Percentiles rank a stretch among this genome's conserved stretches.
Conservation (phyloP, 2,113 vertebrate genomes). For the Dolichallabes microphthalmus region DNA sequence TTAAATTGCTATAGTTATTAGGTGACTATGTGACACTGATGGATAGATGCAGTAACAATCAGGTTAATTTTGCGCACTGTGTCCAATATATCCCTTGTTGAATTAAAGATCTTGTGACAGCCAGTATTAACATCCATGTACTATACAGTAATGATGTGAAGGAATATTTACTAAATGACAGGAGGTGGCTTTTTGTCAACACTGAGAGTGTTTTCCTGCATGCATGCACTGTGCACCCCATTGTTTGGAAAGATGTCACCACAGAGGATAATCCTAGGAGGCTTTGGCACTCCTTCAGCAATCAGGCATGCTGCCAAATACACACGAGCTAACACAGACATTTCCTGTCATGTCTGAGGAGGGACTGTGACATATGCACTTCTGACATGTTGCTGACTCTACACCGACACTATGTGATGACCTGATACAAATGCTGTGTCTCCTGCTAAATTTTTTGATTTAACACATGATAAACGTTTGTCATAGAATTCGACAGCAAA, state of each 20-base stretch:
- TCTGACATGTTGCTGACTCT: slow-evolving; percentile 62
- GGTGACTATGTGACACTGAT: not conserved
- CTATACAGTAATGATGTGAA: not conserved
- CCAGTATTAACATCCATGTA: slow-evolving; percentile 16
- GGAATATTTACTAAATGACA: slow-evolving; percentile 48
- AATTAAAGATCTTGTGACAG: not conserved
- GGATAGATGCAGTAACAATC: not conserved
- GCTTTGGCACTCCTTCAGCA: slow-evolving; percentile 65
- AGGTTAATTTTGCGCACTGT: not conserved
- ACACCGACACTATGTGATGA: slow-evolving; percentile 66
- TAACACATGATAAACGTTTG: slow-evolving; percentile 53
- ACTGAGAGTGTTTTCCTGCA: slow-evolving; percentile 44
- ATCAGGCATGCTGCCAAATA: slow-evolving; percentile 74
- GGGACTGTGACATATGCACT: slow-evolving; percentile 71
- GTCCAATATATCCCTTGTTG: not conserved
- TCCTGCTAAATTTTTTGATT: slow-evolving; percentile 44
- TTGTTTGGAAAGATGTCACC: slow-evolving; percentile 37
- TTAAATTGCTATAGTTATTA: slow-evolving; percentile 1
- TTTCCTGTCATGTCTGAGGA: slow-evolving; percentile 68
- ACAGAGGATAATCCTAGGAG: slow-evolving; percentile 64
- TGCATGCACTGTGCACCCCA: slow-evolving; percentile 44
- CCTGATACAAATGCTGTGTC: slow-evolving; percentile 40
- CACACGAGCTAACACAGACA: slow-evolving; percentile 74
- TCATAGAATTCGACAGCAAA: slow-evolving; percentile 36
- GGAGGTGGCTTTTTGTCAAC: slow-evolving; percentile 40